phyloP scores from a whole-genome alignment of 2,113 vertebrate genomes.

The Gasterosteus nipponicus region DNA sequence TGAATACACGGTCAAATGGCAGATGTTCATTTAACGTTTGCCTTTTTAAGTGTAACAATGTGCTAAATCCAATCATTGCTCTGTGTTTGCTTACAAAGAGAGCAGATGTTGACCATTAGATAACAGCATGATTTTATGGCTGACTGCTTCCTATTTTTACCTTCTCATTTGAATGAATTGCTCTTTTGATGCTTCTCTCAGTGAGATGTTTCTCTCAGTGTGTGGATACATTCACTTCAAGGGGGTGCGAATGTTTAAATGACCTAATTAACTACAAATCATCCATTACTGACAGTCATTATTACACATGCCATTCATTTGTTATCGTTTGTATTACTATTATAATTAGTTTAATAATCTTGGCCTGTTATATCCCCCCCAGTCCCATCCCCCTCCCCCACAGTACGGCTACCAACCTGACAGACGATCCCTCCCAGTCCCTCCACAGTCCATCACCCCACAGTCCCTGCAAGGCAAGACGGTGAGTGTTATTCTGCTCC shows the following conservation, averaged over 20 bases:
- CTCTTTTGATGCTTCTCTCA: neutral
- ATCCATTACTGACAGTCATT: neutral
- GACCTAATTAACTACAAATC: slow-evolving; percentile 1
- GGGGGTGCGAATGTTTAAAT: neutral
- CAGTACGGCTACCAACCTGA: slow-evolving; percentile 88
- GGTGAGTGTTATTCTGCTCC: slow-evolving; percentile 79
- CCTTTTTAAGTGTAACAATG: neutral
- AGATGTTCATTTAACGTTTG: neutral
- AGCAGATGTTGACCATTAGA: slow-evolving; percentile 28
- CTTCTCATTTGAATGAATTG: slow-evolving; percentile 7
- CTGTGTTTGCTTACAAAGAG: slow-evolving; percentile 24
- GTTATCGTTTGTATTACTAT: neutral
- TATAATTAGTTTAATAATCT: neutral
- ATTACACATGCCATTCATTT: neutral
- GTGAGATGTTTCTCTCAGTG: neutral
- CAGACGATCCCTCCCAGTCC: slow-evolving; percentile 85
- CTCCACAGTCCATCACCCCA: slow-evolving; percentile 85
- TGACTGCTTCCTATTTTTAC: slow-evolving; percentile 14
- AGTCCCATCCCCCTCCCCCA: neutral
- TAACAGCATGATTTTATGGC: neutral
- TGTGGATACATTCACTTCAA: neutral
- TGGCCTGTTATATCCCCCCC: neutral
- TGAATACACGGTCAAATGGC: neutral
- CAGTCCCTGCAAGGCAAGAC: slow-evolving; percentile 96
- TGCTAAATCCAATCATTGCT: slow-evolving; percentile 6